phyloP scores from a whole-genome alignment of 1,140 invertebrate species.

The Drosophila ohnishii region DNA sequence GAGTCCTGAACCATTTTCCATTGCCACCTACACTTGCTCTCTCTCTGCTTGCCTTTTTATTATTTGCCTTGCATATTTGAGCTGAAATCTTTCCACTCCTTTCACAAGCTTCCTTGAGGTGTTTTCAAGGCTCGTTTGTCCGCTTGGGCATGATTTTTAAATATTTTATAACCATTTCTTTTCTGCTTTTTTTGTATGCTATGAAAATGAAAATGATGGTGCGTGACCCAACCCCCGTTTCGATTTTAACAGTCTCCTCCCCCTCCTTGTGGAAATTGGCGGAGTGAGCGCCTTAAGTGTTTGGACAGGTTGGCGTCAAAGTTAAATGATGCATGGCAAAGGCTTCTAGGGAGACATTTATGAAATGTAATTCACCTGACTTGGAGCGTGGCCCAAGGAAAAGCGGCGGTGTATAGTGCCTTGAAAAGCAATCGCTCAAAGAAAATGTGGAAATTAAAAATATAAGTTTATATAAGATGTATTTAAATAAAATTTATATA shows the following conservation, averaged over 20 bases:
- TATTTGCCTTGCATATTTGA: constrained; percentile 59
- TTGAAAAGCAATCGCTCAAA: not conserved
- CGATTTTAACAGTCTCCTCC: not conserved
- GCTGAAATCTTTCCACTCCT: constrained; percentile 43
- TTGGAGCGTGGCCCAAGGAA: constrained; percentile 3
- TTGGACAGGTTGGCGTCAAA: constrained; percentile 62
- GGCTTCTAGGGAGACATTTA: constrained; percentile 54
- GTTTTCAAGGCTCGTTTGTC: constrained; percentile 59
- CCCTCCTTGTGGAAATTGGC: constrained; percentile 42
- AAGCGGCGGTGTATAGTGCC: not conserved
- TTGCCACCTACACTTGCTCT: not conserved
- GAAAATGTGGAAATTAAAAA: constrained; percentile 2
- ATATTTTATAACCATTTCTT: constrained; percentile 70
- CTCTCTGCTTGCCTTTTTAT: not conserved
- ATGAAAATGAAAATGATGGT: constrained; percentile 52
- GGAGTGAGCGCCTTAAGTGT: constrained; percentile 51
- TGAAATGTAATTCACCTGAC: constrained; percentile 37
- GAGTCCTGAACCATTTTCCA: constrained; percentile 3
- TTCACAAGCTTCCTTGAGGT: constrained; percentile 24
- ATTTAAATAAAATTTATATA: not conserved
- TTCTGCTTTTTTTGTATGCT: constrained; percentile 23
- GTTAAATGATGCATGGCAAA: constrained; percentile 71
- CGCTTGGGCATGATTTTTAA: constrained; percentile 69
- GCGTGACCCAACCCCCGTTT: constrained; percentile 9
- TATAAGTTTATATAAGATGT: not conserved